A percentile compares a stretch with the other conserved stretches of the same genome.
Conservation (phyloP, 2,797 vertebrate species). For the Channa striata region DNA sequence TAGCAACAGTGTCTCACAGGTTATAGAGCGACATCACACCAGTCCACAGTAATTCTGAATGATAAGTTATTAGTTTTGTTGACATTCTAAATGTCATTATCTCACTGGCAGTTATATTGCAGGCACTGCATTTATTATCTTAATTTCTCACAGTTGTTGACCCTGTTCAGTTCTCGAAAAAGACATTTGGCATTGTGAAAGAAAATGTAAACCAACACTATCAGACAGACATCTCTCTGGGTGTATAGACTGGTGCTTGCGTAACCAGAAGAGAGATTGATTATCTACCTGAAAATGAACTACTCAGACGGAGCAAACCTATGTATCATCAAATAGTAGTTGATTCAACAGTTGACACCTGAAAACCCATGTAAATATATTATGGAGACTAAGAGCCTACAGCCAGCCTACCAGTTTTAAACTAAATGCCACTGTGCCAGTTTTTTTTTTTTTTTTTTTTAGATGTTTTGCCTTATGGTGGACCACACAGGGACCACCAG, state of each 20-base stretch:
- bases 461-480: too few relatives aligned
- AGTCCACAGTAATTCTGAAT: neutral
- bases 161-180: slow-evolving; percentile 12
- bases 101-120: too few relatives aligned
- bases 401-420: neutral
- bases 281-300: neutral
- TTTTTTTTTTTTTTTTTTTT: too few relatives aligned
- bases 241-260: slow-evolving; percentile 2
- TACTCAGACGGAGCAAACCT: neutral
- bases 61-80: too few relatives aligned
- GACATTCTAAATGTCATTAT: too few relatives aligned
- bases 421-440: neutral
- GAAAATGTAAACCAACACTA: slow-evolving; percentile 5
- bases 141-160: neutral
- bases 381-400: neutral
- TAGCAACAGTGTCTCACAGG: neutral
- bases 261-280: neutral
- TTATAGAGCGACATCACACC: neutral
- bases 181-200: slow-evolving; percentile 21
- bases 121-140: too few relatives aligned
- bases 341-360: neutral
- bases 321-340: neutral
- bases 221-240: too few relatives aligned
- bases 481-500: too few relatives aligned
- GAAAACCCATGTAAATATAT: neutral